Percentiles rank a stretch among this genome's conserved stretches.
Conservation (phyloP, 2,113 vertebrate species). For the Phodopus roborovskii region DNA sequence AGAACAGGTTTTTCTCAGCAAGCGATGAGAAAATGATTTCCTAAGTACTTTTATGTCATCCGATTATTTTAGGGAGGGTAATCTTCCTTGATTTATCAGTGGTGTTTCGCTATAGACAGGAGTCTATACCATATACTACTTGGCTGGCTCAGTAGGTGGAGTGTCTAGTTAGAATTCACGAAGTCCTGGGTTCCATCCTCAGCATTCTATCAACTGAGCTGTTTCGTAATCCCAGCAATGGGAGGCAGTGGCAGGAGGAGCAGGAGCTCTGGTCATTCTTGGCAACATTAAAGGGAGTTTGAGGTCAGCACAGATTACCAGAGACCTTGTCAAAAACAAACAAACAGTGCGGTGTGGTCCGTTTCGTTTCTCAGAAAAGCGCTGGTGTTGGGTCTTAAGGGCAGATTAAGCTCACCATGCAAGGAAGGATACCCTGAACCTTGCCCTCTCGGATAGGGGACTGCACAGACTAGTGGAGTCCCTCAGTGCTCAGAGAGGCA, state of each 20-base stretch:
- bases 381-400: background rate
- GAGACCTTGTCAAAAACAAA: background rate
- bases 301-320: background rate
- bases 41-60: background rate
- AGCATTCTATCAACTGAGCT: background rate
- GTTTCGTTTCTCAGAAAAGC: background rate
- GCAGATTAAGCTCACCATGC: background rate
- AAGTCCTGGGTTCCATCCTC: too few species aligned
- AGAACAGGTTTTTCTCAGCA: background rate
- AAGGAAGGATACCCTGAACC: background rate
- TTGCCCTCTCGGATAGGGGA: background rate
- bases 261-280: background rate
- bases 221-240: background rate
- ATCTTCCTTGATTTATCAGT: background rate
- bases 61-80: background rate
- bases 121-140: background rate
- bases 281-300: background rate
- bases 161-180: background rate
- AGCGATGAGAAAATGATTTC: background rate
- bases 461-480: background rate
- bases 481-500: fast-evolving
- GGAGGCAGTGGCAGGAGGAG: background rate
- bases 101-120: background rate
- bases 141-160: background rate
- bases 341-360: fast-evolving